These are phyloP conservation scores for Stylophora pistillata DNA, from an alignment of 64 coral and sea anemone genomes.

Conservation along the genomic window DNA sequence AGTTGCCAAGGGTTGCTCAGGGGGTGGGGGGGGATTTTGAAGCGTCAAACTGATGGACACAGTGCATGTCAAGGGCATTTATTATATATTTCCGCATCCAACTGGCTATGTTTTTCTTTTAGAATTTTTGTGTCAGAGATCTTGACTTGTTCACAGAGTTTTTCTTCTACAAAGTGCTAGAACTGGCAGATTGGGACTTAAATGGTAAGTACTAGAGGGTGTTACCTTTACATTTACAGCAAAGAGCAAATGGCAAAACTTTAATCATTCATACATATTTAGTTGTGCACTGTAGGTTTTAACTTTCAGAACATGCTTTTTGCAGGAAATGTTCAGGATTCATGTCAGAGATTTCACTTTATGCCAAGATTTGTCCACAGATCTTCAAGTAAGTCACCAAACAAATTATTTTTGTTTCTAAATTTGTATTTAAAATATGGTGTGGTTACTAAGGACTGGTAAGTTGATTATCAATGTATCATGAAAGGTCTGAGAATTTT, in stretches of 20 bases:
- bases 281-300: background rate
- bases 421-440: no score
- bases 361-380: conserved; percentile 93
- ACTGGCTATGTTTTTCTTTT: conserved; percentile 3
- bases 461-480: no score
- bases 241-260: no score
- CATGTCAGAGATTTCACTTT: conserved; percentile 84
- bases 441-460: no score
- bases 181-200: conserved; percentile 83
- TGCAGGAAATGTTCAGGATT: conserved; percentile 41
- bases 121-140: conserved; percentile 95
- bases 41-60: no score
- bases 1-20: no score
- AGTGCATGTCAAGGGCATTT: no score
- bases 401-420: no score
- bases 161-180: conserved; percentile 86
- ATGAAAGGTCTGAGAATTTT: no score
- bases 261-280: background rate
- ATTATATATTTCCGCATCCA: no score
- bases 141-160: conserved; percentile 92
- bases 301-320: background rate
- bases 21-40: no score
- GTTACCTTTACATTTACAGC: background rate
- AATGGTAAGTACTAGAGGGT: conserved; percentile 32
- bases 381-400: background rate